Percentiles rank a stretch among this genome's conserved stretches.
phyloP scores from a whole-genome alignment of 2,888 invertebrate species.

The Rotaria magnacalcarata region DNA sequence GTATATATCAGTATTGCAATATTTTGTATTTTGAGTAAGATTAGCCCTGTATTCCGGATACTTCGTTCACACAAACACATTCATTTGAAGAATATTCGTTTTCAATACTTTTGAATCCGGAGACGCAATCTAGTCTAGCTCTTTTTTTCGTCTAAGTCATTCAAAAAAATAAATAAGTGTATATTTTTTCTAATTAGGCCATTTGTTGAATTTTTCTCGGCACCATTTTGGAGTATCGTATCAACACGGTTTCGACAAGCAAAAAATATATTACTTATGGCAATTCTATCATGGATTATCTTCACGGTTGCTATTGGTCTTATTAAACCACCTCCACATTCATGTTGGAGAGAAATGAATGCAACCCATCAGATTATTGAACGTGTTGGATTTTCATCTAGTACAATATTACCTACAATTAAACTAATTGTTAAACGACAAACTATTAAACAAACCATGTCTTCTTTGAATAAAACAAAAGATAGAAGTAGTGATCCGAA shows the following conservation, averaged over 20 bases:
- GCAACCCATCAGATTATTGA: slow-evolving; percentile 63
- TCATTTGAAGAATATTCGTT: no score
- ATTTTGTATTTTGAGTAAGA: no score
- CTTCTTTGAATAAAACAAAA: background rate
- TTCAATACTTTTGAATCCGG: no score
- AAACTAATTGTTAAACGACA: slow-evolving; percentile 31
- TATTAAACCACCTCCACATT: slow-evolving; percentile 84
- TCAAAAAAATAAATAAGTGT: no score
- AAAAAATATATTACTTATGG: slow-evolving; percentile 75
- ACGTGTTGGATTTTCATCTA: slow-evolving; percentile 21
- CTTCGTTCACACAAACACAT: no score
- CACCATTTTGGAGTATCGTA: slow-evolving; percentile 93
- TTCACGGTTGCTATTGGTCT: slow-evolving; percentile 92
- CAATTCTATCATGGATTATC: slow-evolving; percentile 87
- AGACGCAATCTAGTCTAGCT: no score
- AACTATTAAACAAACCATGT: background rate
- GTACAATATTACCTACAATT: background rate
- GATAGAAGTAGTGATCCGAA: background rate
- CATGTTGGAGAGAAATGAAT: slow-evolving; percentile 69
- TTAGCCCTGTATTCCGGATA: no score
- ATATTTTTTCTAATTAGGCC: slow-evolving; percentile 62
- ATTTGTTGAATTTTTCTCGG: slow-evolving; percentile 90
- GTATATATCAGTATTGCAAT: no score
- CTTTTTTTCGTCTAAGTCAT: no score
- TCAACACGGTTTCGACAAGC: slow-evolving; percentile 71